Evolutionary conservation across 2,113 vertebrate species (phyloP), one percentile per base, ranked within the genome.

Genomic region (Micronisus gabar): DNA sequence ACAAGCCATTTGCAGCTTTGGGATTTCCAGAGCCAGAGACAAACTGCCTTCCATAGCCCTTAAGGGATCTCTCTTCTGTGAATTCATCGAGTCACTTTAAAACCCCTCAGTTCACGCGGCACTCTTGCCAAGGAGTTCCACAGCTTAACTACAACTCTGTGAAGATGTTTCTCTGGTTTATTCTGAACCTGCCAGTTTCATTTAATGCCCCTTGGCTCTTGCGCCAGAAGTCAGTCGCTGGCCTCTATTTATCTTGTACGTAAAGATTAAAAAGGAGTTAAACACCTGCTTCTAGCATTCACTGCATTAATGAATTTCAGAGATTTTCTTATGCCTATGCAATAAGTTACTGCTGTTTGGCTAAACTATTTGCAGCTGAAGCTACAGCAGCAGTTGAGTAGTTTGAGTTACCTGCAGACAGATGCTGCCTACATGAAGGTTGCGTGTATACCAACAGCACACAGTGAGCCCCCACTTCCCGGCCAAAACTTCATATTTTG

Each of bases 21-120:
- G 73, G 89, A 67, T 75, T 87, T 89, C 89, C 94, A 91, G 65
- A 92, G 68, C 50, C 59, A 85, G 48, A 79, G 48, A 74, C 13
- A 30, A 43, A 36, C 62, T 21, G 45, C 21, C 19, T 55, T 92
- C 4, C 3, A 80, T 10, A 93, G 84, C 38, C 68, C 70, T 75
- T 34, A 29, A 74, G 43, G 53, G 76, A 94, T 78, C 74, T 81
- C 62, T 93, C 62, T 36, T 59, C 89, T 59, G 83, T 87, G 65
- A 89, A 59, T 74, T 81, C 50, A 78, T 38, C 83, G 71, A 38
- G 86, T 71, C 73, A 32, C 81, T 53, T 75, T 43, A 36, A 95
- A 95, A 86, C 15, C 48, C 30, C 41, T n/a, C n/a, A 22, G 78
- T 59, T 53, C 71, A 29, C 74, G 15, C 19, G 30, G 45, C 20